phyloP scores from a whole-genome alignment of 2,888 invertebrate species.

The Conchocele bisecta region DNA sequence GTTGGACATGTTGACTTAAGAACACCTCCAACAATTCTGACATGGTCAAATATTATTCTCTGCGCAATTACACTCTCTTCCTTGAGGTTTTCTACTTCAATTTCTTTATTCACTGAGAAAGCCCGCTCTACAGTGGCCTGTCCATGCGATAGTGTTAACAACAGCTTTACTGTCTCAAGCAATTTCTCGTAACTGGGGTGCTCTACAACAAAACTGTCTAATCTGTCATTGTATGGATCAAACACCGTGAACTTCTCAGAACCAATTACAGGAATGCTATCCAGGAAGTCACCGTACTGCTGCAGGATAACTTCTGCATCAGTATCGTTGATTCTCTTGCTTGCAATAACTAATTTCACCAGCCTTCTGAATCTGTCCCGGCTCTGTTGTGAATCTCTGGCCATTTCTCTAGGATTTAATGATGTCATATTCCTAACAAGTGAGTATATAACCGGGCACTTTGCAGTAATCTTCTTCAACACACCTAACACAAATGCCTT shows the following conservation, averaged over 20 bases:
- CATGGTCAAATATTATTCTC: constrained; percentile 2
- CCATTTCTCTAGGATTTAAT: constrained; percentile 11
- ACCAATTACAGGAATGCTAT: constrained; percentile 10
- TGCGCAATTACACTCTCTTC: neutral
- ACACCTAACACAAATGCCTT: constrained; percentile 9
- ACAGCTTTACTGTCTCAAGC: constrained; percentile 15
- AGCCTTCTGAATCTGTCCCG: constrained; percentile 12
- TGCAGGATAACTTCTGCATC: constrained; percentile 17
- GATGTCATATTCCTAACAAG: constrained; percentile 3
- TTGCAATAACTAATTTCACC: constrained; percentile 8
- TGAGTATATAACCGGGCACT: neutral
- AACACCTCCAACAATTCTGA: neutral
- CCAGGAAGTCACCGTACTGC: constrained; percentile 12
- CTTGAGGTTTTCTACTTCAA: neutral
- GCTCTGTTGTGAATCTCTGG: constrained; percentile 4
- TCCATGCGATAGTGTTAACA: constrained; percentile 62
- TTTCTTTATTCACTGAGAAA: too few relatives aligned
- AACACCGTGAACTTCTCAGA: neutral
- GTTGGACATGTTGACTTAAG: constrained; percentile 1
- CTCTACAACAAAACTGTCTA: neutral
- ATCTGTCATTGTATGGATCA: neutral
- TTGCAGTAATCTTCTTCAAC: constrained; percentile 4
- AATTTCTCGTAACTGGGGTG: constrained; percentile 3
- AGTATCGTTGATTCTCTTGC: constrained; percentile 12
- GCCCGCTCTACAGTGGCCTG: constrained; percentile 64